Base-by-base conservation (phyloP, 2,888 invertebrate genomes). In the Epistrophella euchroma region DNA sequence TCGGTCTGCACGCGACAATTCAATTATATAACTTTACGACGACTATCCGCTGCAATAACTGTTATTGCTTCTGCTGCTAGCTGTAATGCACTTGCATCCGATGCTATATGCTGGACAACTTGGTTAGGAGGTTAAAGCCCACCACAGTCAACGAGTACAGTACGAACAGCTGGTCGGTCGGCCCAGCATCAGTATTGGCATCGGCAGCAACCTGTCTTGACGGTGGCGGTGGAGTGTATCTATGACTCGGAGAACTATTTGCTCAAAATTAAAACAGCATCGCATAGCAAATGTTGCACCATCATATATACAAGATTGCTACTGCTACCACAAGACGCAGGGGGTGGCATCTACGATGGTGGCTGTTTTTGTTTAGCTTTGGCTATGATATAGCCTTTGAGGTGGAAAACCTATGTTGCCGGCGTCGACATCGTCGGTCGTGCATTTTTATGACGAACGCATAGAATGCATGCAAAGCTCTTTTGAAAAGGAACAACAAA, bases 21-120 rank as follows among this genome's bases (percentile, higher is more conserved):
- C 86, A 86, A 86, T 86, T 86, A 86, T 86, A 86, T 86, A 86
- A 86, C 81, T 86, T 86, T 82, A 40, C 81, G 76, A 76, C 62
- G 68, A 47, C 35, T 68, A 37, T 58, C 58, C 19, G 50, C 58
- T 19, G 40, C 50, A 25, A 66, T 32, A 56, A 56, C 62, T 13
- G 28, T 64, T 64, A 45, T 43, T 43, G 40, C 25, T 28, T 10
- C 43, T 64, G 40, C 28, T 62, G 62, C 43, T 19, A 43, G 22
- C n/a, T 64, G n/a, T n/a, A n/a, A n/a, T n/a, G 58, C 72, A 76
- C 62, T 64, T 45, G 70, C 52, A 56, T 62, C 52, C 56, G 45
- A 66, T 74, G 77, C 50, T 52, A 22, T 50, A 47, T 22, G 52
- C 74, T 64, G 86, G 86, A 75, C 81, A 86, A 82, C 64, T 82